Base-by-base conservation (phyloP, 2,797 vertebrate genomes). In the Lacerta bilineata region DNA sequence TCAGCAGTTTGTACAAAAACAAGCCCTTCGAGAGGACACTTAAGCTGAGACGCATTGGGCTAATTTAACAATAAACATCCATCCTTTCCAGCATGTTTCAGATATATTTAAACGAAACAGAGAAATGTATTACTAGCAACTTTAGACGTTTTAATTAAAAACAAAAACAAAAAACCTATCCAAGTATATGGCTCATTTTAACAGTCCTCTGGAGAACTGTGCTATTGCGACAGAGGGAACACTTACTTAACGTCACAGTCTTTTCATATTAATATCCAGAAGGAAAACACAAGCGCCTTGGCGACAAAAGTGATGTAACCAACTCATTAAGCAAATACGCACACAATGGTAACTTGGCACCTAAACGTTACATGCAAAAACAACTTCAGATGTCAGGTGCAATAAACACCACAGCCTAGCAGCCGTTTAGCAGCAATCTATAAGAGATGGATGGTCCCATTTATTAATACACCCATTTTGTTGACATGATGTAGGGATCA, bases 141-240 rank as follows among this genome's bases (percentile, higher is more conserved):
- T 91, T 84, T 92, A 91, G 90, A 92, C 86, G 87, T 91, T 88
- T 87, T 25, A 55, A 55, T 33, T 39, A 13, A 61, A 75, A 75
- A 55, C 33, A 33, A 33, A 75, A 55, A 39, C 25, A 15, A 77
- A 43, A 77, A 77, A 46, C 39, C 80, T 84, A 69, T 0, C 2
- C 69, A 88, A 91, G 81, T 80, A 90, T 85, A 89, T 87, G 90
- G 93, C 89, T 74, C 83, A 87, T 77, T 74, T 93, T 94, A 94
- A 93, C 87, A 88, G 80, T 29, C 76, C 93, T 85, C 89, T 13
- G n/a, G 93, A 77, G 93, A 2, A 84, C 20, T 43, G 13, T 72
- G 25, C 33, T 25, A 39, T n/a, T 77, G 11, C 23, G 8, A 86
- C 77, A 91, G 15, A 88, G 68, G 66, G 0, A 8, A 17, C 50